Evolutionary conservation across 2,113 vertebrate species (phyloP).

Genomic region (Fulmarus glacialis): DNA sequence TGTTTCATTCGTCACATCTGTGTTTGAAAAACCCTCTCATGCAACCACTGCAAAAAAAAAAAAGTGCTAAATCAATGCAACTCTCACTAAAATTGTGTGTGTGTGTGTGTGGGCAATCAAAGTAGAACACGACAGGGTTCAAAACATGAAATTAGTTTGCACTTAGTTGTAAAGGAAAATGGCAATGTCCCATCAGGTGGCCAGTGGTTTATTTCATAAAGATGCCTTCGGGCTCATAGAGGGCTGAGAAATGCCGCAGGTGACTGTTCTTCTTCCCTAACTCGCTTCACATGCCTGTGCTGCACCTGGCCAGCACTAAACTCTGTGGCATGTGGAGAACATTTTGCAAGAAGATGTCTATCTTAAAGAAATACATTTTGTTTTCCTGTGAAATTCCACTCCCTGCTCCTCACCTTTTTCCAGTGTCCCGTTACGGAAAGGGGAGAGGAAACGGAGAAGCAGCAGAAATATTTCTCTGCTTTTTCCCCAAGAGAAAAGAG

Average conservation of each 20-base stretch:
- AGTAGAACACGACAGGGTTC: not conserved
- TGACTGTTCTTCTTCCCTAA: not conserved
- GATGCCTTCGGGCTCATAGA: not conserved
- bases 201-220: not conserved
- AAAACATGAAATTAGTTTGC: not conserved
- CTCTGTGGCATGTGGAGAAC: not conserved
- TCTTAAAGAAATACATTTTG: not conserved
- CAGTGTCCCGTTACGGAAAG: not conserved
- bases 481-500: not conserved
- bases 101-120: not conserved
- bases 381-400: not conserved
- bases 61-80: not conserved
- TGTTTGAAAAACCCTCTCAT: not conserved
- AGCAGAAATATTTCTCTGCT: not conserved
- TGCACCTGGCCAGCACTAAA: not conserved
- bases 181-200: rapidly evolving
- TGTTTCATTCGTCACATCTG: not conserved
- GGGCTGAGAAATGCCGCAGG: rapidly evolving
- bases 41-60: not conserved
- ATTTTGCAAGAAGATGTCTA: not conserved
- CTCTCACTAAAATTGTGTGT: not conserved
- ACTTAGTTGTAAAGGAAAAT: not conserved
- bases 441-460: not conserved
- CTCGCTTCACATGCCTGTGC: not conserved
- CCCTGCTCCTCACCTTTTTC: not conserved